Base-by-base conservation (phyloP, 1,140 invertebrate species). In the Drosophila sulfurigaster region DNA sequence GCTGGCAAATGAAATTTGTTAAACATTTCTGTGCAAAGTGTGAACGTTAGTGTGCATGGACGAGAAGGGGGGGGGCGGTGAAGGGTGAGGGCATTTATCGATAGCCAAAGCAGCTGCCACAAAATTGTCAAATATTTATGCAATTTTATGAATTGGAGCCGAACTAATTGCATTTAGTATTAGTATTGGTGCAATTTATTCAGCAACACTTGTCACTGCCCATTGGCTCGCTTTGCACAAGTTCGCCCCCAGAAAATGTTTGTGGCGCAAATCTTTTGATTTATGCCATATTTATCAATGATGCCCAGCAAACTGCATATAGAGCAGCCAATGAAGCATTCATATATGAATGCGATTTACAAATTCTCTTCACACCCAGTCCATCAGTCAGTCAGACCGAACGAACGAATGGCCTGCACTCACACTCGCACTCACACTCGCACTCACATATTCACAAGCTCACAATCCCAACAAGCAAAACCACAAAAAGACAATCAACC, bases 81-180 rank as follows among this genome's bases (percentile, higher is more conserved):
- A 4, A 3, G 20, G 3, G 20, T 25, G 56, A 28, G 8, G 13
- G 16, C 56, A 54, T 59, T 73, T 58, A 54, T 45, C 41, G 35
- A 59, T 51, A 41, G 10, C 46, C 57, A 49, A 52, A 59, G 66
- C 83, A 87, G 76, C 83, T 88, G 83, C 80, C 67, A 35, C 60
- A 64, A 70, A 75, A 69, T 62, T 75, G 57, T 82, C 76, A 68
- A 62, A 58, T 32, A 66, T 62, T 62, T 32, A 45, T 78, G 85
- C 59, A 81, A 78, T 78, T 67, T 78, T 64, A 52, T 73, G 80
- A 88, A 88, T 81, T 88, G 71, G 83, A 89, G 78, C 85, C 81
- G 81, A 88, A 88, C 83, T 88, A 88, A 88, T 88, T 88, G 83
- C 85, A 76, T 87, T 87, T 73, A 56, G 63, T 69, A 68, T 56